Conservation (phyloP, 2,797 vertebrate genomes). For the Esox lucius region DNA sequence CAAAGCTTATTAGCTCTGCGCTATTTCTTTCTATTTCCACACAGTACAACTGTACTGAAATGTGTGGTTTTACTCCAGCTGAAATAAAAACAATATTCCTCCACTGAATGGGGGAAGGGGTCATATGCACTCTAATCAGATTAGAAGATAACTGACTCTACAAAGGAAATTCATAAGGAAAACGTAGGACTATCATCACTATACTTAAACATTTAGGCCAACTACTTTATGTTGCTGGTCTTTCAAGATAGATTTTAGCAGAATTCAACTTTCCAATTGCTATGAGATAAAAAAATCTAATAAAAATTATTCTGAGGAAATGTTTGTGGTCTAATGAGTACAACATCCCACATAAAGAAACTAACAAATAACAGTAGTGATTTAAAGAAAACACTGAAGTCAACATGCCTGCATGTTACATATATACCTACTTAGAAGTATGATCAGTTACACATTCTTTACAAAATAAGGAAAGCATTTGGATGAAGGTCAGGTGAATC, state of each 20-base stretch:
- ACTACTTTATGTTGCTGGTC: neutral
- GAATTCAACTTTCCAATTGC: too few species aligned
- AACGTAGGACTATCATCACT: constrained; percentile 9
- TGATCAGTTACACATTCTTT: constrained; percentile 58
- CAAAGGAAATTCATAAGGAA: constrained; percentile 49
- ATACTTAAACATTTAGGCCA: neutral
- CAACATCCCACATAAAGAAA: neutral
- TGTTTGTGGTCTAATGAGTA: neutral
- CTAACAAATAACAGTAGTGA: constrained; percentile 8
- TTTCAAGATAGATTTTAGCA: neutral
- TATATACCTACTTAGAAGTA: constrained; percentile 46
- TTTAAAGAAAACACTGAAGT: constrained; percentile 55
- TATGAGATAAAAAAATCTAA: too few species aligned
- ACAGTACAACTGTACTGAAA: constrained; percentile 29
- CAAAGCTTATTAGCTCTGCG: constrained; percentile 28
- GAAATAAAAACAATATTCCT: constrained; percentile 22
- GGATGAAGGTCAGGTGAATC: constrained; percentile 59
- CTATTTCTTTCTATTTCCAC: constrained; percentile 35
- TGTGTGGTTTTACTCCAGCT: constrained; percentile 35
- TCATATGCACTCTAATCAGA: constrained; percentile 13
- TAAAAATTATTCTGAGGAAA: neutral
- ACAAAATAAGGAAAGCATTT: constrained; percentile 52
- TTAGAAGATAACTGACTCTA: constrained; percentile 31
- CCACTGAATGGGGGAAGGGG: constrained; percentile 20
- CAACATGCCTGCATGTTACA: constrained; percentile 82